Evolutionary conservation across 2,888 invertebrate species (phyloP).

Genomic region (Synanthedon formicaeformis): DNA sequence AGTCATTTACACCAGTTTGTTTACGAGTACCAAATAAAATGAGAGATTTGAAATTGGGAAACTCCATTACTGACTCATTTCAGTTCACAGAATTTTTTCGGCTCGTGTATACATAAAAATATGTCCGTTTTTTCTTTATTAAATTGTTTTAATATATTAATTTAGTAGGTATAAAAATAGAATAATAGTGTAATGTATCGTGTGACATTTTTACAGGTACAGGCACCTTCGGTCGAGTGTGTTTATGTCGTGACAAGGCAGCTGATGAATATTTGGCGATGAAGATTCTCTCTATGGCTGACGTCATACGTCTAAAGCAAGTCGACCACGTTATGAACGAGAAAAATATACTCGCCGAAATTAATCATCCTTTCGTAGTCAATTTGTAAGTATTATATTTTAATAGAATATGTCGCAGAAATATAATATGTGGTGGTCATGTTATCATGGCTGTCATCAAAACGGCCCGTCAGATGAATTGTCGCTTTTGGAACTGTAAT

Average conservation of each 20-base stretch:
- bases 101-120: background rate
- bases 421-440: too few species aligned
- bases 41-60: conserved; percentile 8
- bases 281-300: conserved; percentile 93
- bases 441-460: too few species aligned
- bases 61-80: conserved; percentile 21
- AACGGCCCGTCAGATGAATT: too few species aligned
- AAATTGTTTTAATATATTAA: conserved; percentile 1
- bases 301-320: conserved; percentile 94
- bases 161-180: background rate
- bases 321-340: conserved; percentile 98
- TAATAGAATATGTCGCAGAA: too few species aligned
- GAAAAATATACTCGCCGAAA: conserved; percentile 90
- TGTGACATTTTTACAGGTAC: conserved; percentile 75
- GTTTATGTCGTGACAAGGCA: conserved; percentile 86
- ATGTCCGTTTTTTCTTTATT: conserved; percentile 5
- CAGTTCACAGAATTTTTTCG: conserved; percentile 17
- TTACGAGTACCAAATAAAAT: too few species aligned
- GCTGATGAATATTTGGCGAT: conserved; percentile 88
- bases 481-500: too few species aligned
- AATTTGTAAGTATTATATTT: conserved; percentile 61
- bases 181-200: conserved; percentile 4
- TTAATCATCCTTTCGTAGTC: conserved; percentile 96
- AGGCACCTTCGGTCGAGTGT: conserved; percentile 96
- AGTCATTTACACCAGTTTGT: too few species aligned